Evolutionary conservation across 2,888 invertebrate genomes (phyloP), one percentile per base, ranked within the genome.

Genomic region (Toxonevra muliebris): DNA sequence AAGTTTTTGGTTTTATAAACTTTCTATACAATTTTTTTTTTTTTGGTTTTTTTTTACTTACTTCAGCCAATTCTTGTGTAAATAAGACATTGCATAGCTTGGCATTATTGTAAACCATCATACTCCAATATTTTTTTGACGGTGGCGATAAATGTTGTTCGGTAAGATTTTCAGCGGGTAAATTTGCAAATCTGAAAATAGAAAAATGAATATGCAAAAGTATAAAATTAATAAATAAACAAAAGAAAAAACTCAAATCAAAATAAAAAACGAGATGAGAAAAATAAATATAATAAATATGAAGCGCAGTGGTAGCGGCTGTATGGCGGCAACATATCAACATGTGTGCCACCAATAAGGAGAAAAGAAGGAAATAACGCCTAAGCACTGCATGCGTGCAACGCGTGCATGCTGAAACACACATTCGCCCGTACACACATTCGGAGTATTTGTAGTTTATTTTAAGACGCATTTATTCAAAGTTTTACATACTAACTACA

Each of bases 21-120:
- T 4, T 30, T 30, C 30, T 30, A 30, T 48, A 48, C 8, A 48
- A 15, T 13, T 48, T 45, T 1, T 13, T 19, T 15, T 17, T 17
- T 55, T 55, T 30, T 20, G 30, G 1, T 12, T 30, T 19, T 20
- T 55, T 15, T 20, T 12, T 57, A 12, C 78, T 77, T 80, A 87
- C 86, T 76, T 88, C 89, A 61, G 93, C 90, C 64, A 97, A 86
- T 84, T 94, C 93, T 79, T 91, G 89, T 10, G 92, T 92, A 79
- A 95, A 93, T 19, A 96, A 86, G 61, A 96, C 88, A 86, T 95
- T 96, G 80, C 93, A 96, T 48, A 97, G 86, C 85, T 98, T 97
- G 0, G 93, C 92, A 85, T 95, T 91, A 80, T 96, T 96, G 84
- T 97, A 98, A 0, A 95, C 94, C 86, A 89, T 90, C 89, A 96